These are phyloP conservation scores for Ctenopoma multispine DNA, from an alignment of 2,797 vertebrate species.

Conservation along the genomic window DNA sequence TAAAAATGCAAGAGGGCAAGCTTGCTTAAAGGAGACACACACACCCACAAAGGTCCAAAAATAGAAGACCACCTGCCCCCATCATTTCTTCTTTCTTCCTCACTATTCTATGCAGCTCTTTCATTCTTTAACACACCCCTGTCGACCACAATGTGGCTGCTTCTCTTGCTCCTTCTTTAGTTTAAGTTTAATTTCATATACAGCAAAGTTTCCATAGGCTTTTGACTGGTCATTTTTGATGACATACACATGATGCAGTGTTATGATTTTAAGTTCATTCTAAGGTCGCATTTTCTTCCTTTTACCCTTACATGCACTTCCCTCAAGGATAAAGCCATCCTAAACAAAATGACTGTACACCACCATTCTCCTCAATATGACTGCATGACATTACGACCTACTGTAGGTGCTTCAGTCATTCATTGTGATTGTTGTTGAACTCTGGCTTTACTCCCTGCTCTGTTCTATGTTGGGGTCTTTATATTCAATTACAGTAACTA, in stretches of 20 bases:
- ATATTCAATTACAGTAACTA: conserved; percentile 48
- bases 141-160: conserved; percentile 2
- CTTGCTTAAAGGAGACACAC: conserved; percentile 25
- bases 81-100: conserved; percentile 37
- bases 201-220: conserved; percentile 15
- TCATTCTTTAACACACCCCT: too few species aligned
- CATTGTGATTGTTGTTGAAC: conserved; percentile 43
- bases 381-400: conserved; percentile 59
- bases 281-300: too few species aligned
- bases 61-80: conserved; percentile 62
- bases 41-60: too few species aligned
- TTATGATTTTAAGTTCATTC: conserved; percentile 47
- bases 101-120: too few species aligned
- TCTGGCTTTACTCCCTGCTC: conserved; percentile 39
- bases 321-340: conserved; percentile 48
- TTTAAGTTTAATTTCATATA: conserved; percentile 25
- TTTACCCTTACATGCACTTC: conserved; percentile 33
- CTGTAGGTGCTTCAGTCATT: conserved; percentile 49
- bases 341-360: conserved; percentile 7
- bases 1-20: conserved; percentile 31
- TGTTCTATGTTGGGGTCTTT: conserved; percentile 42
- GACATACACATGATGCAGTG: conserved; percentile 1
- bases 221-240: background rate
- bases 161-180: background rate
- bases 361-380: conserved; percentile 33